Percentiles rank a stretch among this genome's conserved stretches.
These are phyloP conservation scores for Monoplex corrugatus DNA, from an alignment of 2,888 invertebrate species.

Conservation along the genomic window DNA sequence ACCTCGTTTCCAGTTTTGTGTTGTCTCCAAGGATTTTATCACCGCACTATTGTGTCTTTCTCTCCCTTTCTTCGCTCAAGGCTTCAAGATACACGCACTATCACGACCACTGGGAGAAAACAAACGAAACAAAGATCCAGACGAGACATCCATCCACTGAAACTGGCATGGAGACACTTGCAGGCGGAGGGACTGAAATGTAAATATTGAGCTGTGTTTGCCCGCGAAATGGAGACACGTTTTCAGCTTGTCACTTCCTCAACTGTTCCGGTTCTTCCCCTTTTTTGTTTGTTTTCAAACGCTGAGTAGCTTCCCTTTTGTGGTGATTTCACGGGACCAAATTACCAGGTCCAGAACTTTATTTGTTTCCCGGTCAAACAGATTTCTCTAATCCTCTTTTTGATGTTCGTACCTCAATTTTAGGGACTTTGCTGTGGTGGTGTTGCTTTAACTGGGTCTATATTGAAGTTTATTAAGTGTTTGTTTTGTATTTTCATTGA, in stretches of 20 bases:
- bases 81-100: too few relatives aligned
- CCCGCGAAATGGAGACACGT: constrained; percentile 38
- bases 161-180: constrained; percentile 36
- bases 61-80: too few relatives aligned
- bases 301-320: constrained; percentile 9
- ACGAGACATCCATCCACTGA: too few relatives aligned
- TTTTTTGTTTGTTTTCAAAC: constrained; percentile 4
- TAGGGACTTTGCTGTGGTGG: neutral
- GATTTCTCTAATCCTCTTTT: constrained; percentile 22
- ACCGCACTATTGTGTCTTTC: too few relatives aligned
- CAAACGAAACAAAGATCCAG: too few relatives aligned
- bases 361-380: constrained; percentile 9
- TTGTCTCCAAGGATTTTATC: too few relatives aligned
- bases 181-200: constrained; percentile 34
- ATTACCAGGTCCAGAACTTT: too few relatives aligned
- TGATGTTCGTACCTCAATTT: neutral
- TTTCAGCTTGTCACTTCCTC: constrained; percentile 28
- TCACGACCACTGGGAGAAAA: too few relatives aligned
- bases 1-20: too few relatives aligned
- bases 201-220: constrained; percentile 37
- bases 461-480: neutral
- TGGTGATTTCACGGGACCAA: neutral
- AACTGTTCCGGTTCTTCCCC: neutral
- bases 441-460: neutral
- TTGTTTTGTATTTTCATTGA: too few relatives aligned